Evolutionary conservation across 2,888 invertebrate species (phyloP).

Genomic region (Tenthredo livida): DNA sequence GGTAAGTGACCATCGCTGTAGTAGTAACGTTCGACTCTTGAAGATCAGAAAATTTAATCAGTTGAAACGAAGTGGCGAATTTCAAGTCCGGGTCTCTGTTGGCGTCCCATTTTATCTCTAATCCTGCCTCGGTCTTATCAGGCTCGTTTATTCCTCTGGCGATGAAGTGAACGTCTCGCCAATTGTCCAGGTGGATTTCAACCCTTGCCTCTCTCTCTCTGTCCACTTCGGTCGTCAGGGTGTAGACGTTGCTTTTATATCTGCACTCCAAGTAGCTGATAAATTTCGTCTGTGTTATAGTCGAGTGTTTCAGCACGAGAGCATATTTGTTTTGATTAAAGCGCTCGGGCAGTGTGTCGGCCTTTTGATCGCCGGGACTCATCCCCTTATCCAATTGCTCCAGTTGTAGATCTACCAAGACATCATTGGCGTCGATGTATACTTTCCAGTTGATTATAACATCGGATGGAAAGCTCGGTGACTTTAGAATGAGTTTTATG

Average conservation of each 20-base stretch:
- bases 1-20: conserved; percentile 85
- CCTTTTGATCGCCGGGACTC: background rate
- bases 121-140: conserved; percentile 83
- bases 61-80: conserved; percentile 82
- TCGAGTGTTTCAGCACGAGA: conserved; percentile 83
- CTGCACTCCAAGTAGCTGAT: conserved; percentile 85
- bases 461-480: conserved; percentile 85
- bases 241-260: conserved; percentile 85
- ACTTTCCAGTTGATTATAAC: conserved; percentile 84
- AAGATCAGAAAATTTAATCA: conserved; percentile 79
- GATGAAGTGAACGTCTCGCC: conserved; percentile 87
- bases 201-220: conserved; percentile 84
- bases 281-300: conserved; percentile 82
- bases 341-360: conserved; percentile 79
- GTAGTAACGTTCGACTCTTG: conserved; percentile 83
- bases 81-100: conserved; percentile 90
- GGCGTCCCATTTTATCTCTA: conserved; percentile 92
- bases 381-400: conserved; percentile 70
- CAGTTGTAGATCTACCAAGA: conserved; percentile 85
- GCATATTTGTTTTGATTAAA: conserved; percentile 85
- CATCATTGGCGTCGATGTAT: conserved; percentile 84
- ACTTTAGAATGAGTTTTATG: conserved; percentile 85
- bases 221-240: conserved; percentile 83
- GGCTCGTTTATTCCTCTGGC: conserved; percentile 83
- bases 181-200: conserved; percentile 89